phyloP scores from a whole-genome alignment of 2,113 vertebrate genomes.

The Mirza zaza region DNA sequence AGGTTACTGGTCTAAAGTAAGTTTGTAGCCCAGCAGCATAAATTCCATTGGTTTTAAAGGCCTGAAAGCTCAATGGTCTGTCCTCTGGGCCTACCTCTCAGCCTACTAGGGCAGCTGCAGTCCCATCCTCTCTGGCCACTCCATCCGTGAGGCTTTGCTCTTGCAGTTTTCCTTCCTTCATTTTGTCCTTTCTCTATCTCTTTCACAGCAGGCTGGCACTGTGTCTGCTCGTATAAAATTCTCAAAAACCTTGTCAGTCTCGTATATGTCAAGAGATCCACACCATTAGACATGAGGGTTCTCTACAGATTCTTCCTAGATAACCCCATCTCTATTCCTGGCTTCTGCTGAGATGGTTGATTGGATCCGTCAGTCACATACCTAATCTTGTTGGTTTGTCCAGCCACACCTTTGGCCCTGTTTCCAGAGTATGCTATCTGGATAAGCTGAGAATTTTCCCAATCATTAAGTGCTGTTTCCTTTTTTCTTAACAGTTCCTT shows the following conservation, averaged over 20 bases:
- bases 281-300: background rate
- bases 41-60: constrained; percentile 23
- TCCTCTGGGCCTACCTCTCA: background rate
- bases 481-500: background rate
- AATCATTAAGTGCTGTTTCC: background rate
- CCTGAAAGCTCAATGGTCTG: background rate
- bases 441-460: constrained; percentile 16
- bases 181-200: background rate
- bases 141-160: background rate
- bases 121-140: background rate
- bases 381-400: constrained; percentile 24
- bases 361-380: background rate
- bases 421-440: constrained; percentile 28
- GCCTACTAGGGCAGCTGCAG: background rate
- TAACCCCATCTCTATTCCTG: background rate
- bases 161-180: constrained; percentile 8
- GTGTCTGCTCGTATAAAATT: constrained; percentile 6
- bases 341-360: constrained; percentile 1
- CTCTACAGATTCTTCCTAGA: background rate
- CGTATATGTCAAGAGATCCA: constrained; percentile 8
- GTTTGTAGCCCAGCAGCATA: background rate
- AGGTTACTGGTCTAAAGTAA: constrained; percentile 1
- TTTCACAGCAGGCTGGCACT: background rate
- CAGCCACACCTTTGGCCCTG: background rate
- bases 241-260: background rate